Base-by-base conservation (phyloP, 2,113 vertebrate species). In the Pterocles orientalis region DNA sequence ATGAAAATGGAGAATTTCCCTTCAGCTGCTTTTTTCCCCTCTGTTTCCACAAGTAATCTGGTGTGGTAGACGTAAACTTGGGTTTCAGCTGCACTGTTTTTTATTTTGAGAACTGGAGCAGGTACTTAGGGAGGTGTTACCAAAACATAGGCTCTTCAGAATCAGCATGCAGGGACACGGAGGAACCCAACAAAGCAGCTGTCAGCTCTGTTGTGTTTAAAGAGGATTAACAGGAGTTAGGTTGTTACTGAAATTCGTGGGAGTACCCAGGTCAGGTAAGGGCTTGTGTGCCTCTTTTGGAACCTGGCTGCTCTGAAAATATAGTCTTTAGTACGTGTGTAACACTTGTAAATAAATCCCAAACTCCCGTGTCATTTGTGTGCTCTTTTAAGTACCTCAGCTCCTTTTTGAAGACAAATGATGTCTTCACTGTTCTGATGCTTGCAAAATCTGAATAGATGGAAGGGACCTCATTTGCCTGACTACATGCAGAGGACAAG, bases 291-390 rank as follows among this genome's bases (percentile, higher is more conserved):
- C 47, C 29, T 80, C 26, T 70, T 16, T 45, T 72, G 18, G 25
- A 90, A 50, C 7, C 34, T 3, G 10, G 45, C 16, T 54, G 23
- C 28, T 70, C 64, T 73, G 83, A 24, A 81, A 92, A 81, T 77
- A 18, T 39, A 15, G 29, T 57, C 18, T 77, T 75, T 17, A 66
- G 11, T 53, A 39, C 1, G 1, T 25, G 11, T 73, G 23, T 33
- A 73, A 87, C 3, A 7, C 8, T 34, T 91, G 18, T 47, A 76
- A 88, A 78, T 72, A 75, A 86, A 75, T 57, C 73, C 13, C 58
- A 43, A 60, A 12, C 18, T 71, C 14, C 34, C 0, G 0, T 48
- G 39, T 53, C 20, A 14, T 34, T 65, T 78, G 18, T 41, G 18
- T 64, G 50, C 56, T 45, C 34, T 64, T 92, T 16, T 31, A 77